phyloP scores from a whole-genome alignment of 2,888 invertebrate species.

The Agonopterix arenella region DNA sequence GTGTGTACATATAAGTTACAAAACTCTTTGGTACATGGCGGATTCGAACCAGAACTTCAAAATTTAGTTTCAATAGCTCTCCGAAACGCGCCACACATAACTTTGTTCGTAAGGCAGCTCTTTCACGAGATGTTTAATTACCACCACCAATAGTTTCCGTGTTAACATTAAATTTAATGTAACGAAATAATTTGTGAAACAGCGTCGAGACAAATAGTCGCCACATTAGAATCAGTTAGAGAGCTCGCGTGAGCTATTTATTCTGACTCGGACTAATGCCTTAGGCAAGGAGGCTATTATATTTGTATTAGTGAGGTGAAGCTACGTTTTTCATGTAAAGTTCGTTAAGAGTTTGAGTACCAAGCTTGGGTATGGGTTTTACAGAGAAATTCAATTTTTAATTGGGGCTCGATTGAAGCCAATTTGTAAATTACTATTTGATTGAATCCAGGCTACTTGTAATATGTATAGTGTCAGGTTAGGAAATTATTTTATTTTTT shows the following conservation, averaged over 20 bases:
- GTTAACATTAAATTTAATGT: constrained; percentile 45
- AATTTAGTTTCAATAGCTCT: no score
- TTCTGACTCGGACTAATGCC: constrained; percentile 36
- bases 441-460: not conserved
- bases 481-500: no score
- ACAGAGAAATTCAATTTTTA: no score
- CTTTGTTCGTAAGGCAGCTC: constrained; percentile 1
- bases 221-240: constrained; percentile 53
- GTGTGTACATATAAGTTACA: no score
- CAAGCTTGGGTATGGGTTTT: no score
- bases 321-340: constrained; percentile 10
- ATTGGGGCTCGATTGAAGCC: no score
- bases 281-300: constrained; percentile 33
- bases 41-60: no score
- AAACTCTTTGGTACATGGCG: no score
- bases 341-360: not conserved
- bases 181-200: constrained; percentile 40
- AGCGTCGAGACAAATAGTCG: constrained; percentile 24
- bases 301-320: constrained; percentile 32
- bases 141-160: constrained; percentile 24
- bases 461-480: not conserved
- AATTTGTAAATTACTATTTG: not conserved
- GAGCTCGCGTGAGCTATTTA: constrained; percentile 14
- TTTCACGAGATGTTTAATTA: constrained; percentile 25
- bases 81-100: no score